These are phyloP conservation scores for Brienomyrus longianalis DNA, from an alignment of 2,113 vertebrate genomes.

Conservation along the genomic window DNA sequence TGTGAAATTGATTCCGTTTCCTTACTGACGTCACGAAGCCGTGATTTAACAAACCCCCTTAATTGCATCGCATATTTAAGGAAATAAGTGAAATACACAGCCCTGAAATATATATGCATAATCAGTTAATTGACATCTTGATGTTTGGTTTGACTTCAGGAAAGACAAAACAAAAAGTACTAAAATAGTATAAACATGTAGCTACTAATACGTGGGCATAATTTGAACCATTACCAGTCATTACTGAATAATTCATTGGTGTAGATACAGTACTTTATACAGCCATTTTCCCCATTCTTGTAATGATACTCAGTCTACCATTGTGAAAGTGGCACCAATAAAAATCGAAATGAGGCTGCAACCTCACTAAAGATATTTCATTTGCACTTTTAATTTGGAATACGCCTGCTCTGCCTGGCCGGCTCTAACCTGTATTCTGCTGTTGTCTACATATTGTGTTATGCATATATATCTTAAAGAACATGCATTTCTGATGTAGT, in stretches of 20 bases:
- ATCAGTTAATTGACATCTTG: background rate
- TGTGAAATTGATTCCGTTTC: background rate
- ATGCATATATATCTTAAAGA: background rate
- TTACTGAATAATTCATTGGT: background rate
- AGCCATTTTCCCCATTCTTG: background rate
- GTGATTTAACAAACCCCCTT: background rate
- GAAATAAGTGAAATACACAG: background rate
- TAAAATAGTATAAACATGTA: background rate
- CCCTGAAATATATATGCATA: background rate
- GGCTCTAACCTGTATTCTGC: background rate
- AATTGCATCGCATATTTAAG: background rate
- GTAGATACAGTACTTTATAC: background rate
- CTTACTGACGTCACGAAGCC: conserved; percentile 4
- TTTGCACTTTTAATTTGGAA: background rate
- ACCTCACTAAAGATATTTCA: background rate
- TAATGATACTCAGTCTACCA: background rate
- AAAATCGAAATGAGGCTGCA: background rate
- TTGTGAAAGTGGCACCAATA: background rate
- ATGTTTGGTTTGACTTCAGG: background rate
- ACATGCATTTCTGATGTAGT: background rate
- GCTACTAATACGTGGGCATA: background rate
- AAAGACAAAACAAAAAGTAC: background rate
- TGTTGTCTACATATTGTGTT: background rate
- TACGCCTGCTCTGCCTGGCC: background rate
- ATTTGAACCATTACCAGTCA: background rate